phyloP scores from a whole-genome alignment of 2,113 vertebrate species.

The Passer montanus region DNA sequence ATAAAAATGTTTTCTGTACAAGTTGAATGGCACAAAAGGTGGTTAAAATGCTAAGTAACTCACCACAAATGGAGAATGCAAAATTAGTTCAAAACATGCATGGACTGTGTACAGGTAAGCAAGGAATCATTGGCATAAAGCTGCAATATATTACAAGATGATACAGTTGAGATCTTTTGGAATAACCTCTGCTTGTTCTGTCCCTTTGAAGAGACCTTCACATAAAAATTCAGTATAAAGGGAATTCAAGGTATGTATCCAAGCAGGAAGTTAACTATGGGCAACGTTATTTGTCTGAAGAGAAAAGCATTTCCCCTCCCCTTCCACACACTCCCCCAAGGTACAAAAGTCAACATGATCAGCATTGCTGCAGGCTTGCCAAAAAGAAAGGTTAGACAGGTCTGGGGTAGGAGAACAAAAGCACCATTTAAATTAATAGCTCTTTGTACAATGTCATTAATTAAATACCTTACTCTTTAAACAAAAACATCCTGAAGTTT shows the following conservation, averaged over 20 bases:
- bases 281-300: slow-evolving; percentile 36
- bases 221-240: slow-evolving; percentile 32
- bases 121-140: slow-evolving; percentile 80
- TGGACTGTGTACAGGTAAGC: slow-evolving; percentile 75
- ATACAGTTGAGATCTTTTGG: slow-evolving; percentile 70
- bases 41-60: slow-evolving; percentile 68
- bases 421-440: slow-evolving; percentile 60
- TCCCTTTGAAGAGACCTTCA: slow-evolving; percentile 39
- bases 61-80: slow-evolving; percentile 74
- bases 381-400: slow-evolving; percentile 48
- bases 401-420: slow-evolving; percentile 48
- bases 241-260: slow-evolving; percentile 11
- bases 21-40: slow-evolving; percentile 79
- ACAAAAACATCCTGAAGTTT: slow-evolving; percentile 22
- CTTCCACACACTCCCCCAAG: slow-evolving; percentile 12
- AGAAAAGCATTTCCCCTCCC: slow-evolving; percentile 49
- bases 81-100: slow-evolving; percentile 79
- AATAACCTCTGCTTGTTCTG: slow-evolving; percentile 69
- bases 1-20: slow-evolving; percentile 85
- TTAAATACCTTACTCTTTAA: slow-evolving; percentile 67
- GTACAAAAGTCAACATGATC: slow-evolving; percentile 32
- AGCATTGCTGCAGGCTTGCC: slow-evolving; percentile 40
- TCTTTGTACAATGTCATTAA: slow-evolving; percentile 58
- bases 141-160: slow-evolving; percentile 81
- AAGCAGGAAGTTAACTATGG: slow-evolving; percentile 46